Percentiles rank a stretch among this genome's conserved stretches.
Conservation (phyloP, 2,888 invertebrate species). For the Sussaba pulchella region DNA sequence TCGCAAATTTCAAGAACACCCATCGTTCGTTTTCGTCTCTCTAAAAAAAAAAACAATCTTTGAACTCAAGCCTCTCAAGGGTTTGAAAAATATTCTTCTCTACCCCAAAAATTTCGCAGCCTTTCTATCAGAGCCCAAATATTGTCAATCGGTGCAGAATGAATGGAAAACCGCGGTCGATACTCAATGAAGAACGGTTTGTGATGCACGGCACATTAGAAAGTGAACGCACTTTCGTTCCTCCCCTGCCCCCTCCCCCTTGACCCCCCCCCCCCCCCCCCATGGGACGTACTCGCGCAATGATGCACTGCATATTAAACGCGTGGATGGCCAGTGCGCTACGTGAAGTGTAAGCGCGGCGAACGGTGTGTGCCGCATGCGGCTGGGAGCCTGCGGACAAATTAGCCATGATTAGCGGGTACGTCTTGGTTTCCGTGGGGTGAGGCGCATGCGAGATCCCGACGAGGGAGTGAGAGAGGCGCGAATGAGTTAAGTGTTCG, state of each 20-base stretch:
- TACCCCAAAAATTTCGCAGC: too few relatives aligned
- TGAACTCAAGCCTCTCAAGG: too few relatives aligned
- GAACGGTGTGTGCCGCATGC: background rate
- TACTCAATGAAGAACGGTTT: slow-evolving; percentile 33
- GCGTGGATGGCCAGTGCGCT: background rate
- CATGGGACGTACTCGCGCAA: background rate
- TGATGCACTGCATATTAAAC: slow-evolving; percentile 19
- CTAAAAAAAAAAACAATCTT: too few relatives aligned
- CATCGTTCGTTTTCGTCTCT: too few relatives aligned
- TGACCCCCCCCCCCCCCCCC: background rate
- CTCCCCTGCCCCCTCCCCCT: background rate
- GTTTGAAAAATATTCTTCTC: too few relatives aligned
- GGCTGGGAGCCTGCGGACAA: slow-evolving; percentile 64
- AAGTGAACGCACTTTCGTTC: slow-evolving; percentile 48
- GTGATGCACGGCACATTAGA: slow-evolving; percentile 62
- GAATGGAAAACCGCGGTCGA: slow-evolving; percentile 35
- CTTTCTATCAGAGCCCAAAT: too few relatives aligned
- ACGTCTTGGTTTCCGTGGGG: slow-evolving; percentile 59
- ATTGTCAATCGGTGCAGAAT: background rate
- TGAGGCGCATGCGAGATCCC: slow-evolving; percentile 22
- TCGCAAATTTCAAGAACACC: too few relatives aligned
- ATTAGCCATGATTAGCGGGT: slow-evolving; percentile 73
- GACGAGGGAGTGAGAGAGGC: slow-evolving; percentile 54
- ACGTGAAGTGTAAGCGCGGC: background rate
- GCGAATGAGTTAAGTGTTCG: slow-evolving; percentile 68